A percentile compares a stretch with the other conserved stretches of the same genome.
These are phyloP conservation scores for Jacana jacana DNA, from an alignment of 2,113 vertebrate species.

Conservation along the genomic window DNA sequence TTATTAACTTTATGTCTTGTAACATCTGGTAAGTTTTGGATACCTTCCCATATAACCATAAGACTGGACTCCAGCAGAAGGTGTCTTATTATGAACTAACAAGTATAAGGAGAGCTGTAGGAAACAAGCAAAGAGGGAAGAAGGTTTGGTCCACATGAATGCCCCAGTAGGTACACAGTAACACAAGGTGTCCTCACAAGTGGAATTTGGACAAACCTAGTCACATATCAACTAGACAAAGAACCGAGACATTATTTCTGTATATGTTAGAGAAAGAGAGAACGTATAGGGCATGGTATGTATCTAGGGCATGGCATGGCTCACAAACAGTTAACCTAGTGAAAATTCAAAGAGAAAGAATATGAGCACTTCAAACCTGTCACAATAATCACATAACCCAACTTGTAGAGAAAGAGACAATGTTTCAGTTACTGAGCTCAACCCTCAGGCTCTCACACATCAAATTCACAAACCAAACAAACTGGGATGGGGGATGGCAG, in stretches of 20 bases:
- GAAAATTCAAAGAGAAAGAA: slow-evolving; percentile 49
- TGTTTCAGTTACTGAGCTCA: slow-evolving; percentile 56
- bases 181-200: not conserved
- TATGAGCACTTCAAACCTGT: slow-evolving; percentile 51
- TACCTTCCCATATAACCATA: not conserved
- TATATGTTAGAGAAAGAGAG: not conserved
- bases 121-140: not conserved
- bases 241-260: not conserved
- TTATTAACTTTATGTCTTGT: not conserved
- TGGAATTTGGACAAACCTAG: not conserved
- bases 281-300: too few species aligned
- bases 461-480: slow-evolving; percentile 35
- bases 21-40: not conserved
- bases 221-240: not conserved
- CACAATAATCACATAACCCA: slow-evolving; percentile 60
- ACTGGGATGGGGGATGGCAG: not conserved
- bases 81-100: not conserved
- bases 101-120: not conserved
- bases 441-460: slow-evolving; percentile 47
- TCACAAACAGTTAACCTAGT: slow-evolving; percentile 52
- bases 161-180: not conserved
- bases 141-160: not conserved
- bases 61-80: not conserved
- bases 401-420: slow-evolving; percentile 62
- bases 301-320: not conserved